A percentile compares a stretch with the other conserved stretches of the same genome.
These are phyloP conservation scores for Dendrolimus pini DNA, from an alignment of 2,888 invertebrate species.

Conservation along the genomic window DNA sequence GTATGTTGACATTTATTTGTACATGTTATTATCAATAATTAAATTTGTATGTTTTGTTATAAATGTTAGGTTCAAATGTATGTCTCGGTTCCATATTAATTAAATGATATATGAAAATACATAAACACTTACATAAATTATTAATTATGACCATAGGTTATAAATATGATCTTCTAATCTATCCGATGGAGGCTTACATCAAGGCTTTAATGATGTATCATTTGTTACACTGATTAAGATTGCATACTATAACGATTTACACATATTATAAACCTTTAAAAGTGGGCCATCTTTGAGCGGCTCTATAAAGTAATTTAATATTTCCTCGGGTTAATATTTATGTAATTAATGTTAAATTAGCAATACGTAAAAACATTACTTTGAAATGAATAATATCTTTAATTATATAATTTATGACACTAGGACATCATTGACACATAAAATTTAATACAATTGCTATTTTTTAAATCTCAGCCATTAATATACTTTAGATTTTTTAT, in stretches of 20 bases:
- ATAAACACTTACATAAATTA: no score
- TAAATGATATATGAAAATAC: no score
- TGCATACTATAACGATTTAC: background rate
- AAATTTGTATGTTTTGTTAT: no score
- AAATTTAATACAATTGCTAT: no score
- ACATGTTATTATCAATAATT: no score
- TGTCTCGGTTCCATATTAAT: no score
- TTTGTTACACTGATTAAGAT: background rate
- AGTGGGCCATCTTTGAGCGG: background rate
- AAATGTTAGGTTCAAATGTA: no score
- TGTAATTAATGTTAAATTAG: constrained; percentile 8
- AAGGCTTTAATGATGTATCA: background rate
- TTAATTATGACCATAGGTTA: background rate
- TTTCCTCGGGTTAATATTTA: background rate
- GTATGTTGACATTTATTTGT: no score
- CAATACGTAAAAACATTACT: background rate
- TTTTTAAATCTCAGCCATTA: no score
- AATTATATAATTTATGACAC: no score
- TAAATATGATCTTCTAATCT: background rate
- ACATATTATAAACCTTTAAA: background rate
- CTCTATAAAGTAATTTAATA: background rate
- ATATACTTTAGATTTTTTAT: no score
- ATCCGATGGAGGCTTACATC: background rate
- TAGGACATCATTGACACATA: no score
- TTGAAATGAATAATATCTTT: background rate